Conservation (phyloP, 1,140 invertebrate species). For the Druon quercuslanigerum region DNA sequence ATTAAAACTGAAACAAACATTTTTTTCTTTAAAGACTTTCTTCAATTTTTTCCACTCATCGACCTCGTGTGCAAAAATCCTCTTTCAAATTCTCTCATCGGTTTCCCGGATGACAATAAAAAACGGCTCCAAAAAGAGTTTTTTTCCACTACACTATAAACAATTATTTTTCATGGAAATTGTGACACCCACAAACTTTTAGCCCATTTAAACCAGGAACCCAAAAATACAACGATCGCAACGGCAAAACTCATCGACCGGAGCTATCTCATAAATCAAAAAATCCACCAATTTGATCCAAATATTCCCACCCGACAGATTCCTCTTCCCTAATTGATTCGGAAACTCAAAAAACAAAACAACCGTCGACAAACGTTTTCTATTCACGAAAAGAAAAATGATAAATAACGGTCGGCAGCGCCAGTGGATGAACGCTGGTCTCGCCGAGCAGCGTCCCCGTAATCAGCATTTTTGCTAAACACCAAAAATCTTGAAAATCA, state of each 20-base stretch:
- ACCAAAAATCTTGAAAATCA: neutral
- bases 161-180: neutral
- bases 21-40: no score
- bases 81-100: no score
- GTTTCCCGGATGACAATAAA: no score
- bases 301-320: no score
- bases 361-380: neutral
- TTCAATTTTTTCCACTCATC: no score
- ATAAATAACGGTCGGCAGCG: slow-evolving; percentile 26
- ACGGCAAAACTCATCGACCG: neutral
- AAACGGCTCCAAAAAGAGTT: no score
- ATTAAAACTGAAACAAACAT: no score
- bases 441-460: neutral
- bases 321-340: no score
- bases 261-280: neutral
- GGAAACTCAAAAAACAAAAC: neutral
- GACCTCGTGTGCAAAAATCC: no score
- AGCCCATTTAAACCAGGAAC: neutral
- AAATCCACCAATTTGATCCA: neutral
- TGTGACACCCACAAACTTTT: neutral
- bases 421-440: neutral
- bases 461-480: neutral
- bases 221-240: neutral
- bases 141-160: neutral
- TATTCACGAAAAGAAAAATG: slow-evolving; percentile 17